phyloP scores from a whole-genome alignment of 2,888 invertebrate species.

The Plutella xylostella region DNA sequence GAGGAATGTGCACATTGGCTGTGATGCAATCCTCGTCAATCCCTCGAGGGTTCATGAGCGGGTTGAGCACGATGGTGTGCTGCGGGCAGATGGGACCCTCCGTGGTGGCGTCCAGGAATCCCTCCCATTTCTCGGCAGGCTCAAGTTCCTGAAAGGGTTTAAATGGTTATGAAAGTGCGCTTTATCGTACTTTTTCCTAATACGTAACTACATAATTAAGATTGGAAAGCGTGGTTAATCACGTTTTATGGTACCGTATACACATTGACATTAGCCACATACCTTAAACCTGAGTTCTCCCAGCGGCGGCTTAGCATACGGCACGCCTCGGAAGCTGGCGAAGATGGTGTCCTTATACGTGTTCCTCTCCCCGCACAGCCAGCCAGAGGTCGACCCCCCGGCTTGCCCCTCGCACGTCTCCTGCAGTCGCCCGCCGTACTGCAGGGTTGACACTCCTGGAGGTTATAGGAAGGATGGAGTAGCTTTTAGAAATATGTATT shows the following conservation, averaged over 20 bases:
- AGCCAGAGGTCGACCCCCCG: too few species aligned
- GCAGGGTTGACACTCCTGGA: too few species aligned
- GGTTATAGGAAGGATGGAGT: too few species aligned
- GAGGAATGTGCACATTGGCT: conserved; percentile 50
- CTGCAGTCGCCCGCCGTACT: not conserved
- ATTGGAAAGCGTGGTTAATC: too few species aligned
- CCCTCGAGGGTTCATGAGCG: conserved; percentile 27
- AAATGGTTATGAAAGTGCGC: too few species aligned
- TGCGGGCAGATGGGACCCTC: conserved; percentile 74
- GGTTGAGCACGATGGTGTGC: conserved; percentile 48
- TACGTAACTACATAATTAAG: too few species aligned
- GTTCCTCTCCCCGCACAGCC: conserved; percentile 35
- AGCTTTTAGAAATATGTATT: too few species aligned
- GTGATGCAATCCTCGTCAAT: conserved; percentile 49
- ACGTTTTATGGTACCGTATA: too few species aligned
- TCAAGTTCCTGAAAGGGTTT: conserved; percentile 58
- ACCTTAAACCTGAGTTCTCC: conserved; percentile 36
- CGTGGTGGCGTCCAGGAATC: conserved; percentile 60
- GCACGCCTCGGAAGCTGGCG: conserved; percentile 56
- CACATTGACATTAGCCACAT: too few species aligned
- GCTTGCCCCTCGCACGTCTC: conserved; percentile 26
- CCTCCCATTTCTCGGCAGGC: conserved; percentile 60
- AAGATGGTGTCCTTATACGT: conserved; percentile 27
- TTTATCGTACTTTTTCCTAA: too few species aligned
- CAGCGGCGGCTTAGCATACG: conserved; percentile 51